A percentile compares a stretch with the other conserved stretches of the same genome.
phyloP scores from a whole-genome alignment of 2,888 invertebrate genomes.

The Oscheius sp. region DNA sequence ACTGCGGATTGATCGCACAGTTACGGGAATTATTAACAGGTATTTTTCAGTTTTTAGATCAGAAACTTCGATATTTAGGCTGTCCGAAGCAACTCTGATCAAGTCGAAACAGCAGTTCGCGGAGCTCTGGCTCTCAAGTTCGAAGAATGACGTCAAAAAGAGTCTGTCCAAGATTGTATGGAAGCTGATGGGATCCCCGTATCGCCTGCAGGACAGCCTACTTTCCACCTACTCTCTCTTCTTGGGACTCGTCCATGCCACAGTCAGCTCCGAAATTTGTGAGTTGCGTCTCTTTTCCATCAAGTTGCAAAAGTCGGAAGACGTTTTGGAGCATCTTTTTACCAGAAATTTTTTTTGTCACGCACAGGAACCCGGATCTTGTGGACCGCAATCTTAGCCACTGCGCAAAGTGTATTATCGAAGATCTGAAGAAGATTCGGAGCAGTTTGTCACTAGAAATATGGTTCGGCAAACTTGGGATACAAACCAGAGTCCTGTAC shows the following conservation, averaged over 20 bases:
- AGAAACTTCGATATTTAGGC: constrained; percentile 15
- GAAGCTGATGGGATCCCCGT: constrained; percentile 47
- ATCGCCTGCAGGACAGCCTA: constrained; percentile 54
- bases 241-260: constrained; percentile 53
- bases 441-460: too few species aligned
- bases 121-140: constrained; percentile 51
- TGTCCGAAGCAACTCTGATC: constrained; percentile 57
- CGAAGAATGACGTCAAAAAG: constrained; percentile 60
- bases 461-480: too few species aligned
- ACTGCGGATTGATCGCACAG: constrained; percentile 44
- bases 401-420: too few species aligned
- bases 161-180: constrained; percentile 47
- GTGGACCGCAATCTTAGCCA: too few species aligned
- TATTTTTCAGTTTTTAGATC: not conserved
- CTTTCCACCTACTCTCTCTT: constrained; percentile 52
- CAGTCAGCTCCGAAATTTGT: constrained; percentile 60
- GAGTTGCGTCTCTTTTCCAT: constrained; percentile 16
- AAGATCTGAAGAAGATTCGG: too few species aligned
- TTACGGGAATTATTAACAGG: constrained; percentile 54
- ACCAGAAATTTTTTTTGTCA: too few species aligned
- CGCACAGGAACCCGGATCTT: too few species aligned
- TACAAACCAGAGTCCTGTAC: too few species aligned
- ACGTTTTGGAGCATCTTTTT: not conserved
- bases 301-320: not conserved
- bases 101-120: constrained; percentile 52